A percentile compares a stretch with the other conserved stretches of the same genome.
Evolutionary conservation across 1,140 invertebrate species (phyloP).

Genomic region (Campoletis sonorensis): DNA sequence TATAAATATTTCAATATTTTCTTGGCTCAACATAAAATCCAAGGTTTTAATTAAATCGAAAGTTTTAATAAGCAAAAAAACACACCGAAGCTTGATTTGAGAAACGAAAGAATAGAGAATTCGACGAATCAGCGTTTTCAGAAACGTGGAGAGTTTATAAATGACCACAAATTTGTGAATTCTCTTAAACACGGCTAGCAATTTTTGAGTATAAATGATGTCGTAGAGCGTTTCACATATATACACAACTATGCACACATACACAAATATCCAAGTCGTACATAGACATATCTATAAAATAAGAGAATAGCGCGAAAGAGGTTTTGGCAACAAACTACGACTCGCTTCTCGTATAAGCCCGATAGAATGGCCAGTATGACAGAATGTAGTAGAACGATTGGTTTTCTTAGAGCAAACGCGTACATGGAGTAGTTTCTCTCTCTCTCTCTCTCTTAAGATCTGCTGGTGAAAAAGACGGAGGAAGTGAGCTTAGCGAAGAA

Average conservation of each 20-base stretch:
- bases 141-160: not conserved
- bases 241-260: not conserved
- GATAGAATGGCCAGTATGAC: conserved; percentile 7
- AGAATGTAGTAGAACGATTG: not conserved
- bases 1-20: not conserved
- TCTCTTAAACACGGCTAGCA: conserved; percentile 28
- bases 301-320: not conserved
- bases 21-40: no score
- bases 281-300: not conserved
- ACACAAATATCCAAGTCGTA: not conserved
- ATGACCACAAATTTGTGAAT: conserved; percentile 34
- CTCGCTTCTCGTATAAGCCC: not conserved
- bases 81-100: no score
- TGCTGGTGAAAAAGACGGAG: not conserved
- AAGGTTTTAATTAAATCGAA: no score
- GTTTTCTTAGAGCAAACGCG: conserved; percentile 1
- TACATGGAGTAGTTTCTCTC: not conserved
- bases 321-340: conserved; percentile 9
- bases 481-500: not conserved
- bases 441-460: not conserved
- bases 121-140: conserved; percentile 29
- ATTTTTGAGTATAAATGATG: conserved; percentile 16
- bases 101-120: conserved; percentile 22
- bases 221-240: not conserved
- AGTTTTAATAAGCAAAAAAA: no score